Evolutionary conservation across 2,888 invertebrate genomes (phyloP).

Genomic region (Agrochola lota): DNA sequence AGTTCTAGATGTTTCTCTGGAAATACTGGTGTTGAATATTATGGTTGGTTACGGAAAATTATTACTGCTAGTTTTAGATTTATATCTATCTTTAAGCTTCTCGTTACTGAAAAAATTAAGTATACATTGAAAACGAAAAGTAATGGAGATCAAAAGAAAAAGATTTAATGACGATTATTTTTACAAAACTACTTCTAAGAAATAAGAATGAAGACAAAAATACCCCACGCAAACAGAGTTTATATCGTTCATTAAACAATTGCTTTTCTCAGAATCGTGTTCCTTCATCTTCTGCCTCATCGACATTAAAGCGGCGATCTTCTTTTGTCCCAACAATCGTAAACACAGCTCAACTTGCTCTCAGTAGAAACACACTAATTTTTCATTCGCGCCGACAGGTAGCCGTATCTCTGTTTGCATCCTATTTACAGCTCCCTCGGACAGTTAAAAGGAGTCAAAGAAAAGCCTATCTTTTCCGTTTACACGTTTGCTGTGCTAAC

Average conservation of each 20-base stretch:
- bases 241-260: constrained; percentile 26
- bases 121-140: neutral
- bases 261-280: constrained; percentile 20
- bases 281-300: constrained; percentile 36
- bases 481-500: constrained; percentile 86
- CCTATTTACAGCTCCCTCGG: constrained; percentile 87
- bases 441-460: constrained; percentile 88
- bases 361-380: constrained; percentile 75
- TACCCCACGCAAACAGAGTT: neutral
- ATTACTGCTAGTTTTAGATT: neutral
- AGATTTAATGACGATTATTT: neutral
- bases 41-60: constrained; percentile 3
- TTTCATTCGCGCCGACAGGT: constrained; percentile 81
- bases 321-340: constrained; percentile 59
- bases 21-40: constrained; percentile 14
- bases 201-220: constrained; percentile 1
- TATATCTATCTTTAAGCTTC: neutral
- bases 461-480: constrained; percentile 88
- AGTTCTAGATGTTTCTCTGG: constrained; percentile 18
- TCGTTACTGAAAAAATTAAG: neutral
- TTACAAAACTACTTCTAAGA: neutral
- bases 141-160: neutral
- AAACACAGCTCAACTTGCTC: constrained; percentile 58
- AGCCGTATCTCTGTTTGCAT: constrained; percentile 89
- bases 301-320: constrained; percentile 50